phyloP scores from a whole-genome alignment of 2,797 vertebrate genomes.

The Tamandua tetradactyla region DNA sequence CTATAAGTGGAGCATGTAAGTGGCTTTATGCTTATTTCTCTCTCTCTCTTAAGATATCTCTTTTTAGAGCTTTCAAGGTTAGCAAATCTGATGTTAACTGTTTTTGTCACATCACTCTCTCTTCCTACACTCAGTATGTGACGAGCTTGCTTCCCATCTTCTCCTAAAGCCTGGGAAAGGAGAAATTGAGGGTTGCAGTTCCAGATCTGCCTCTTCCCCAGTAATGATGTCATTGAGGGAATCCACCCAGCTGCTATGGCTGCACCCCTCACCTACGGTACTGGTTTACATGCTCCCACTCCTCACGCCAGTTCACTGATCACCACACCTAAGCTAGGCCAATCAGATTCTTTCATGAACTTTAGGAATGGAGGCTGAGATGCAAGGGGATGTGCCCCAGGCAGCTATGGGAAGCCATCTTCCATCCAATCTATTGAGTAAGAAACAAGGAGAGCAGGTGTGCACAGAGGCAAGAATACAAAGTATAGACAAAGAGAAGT shows the following conservation, averaged over 20 bases:
- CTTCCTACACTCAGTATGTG: not conserved
- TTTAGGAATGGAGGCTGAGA: not conserved
- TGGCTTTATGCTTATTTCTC: not conserved
- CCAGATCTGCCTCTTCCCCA: not conserved
- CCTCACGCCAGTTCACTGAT: not conserved
- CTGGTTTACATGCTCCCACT: not conserved
- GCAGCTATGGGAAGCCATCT: not conserved
- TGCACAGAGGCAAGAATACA: not conserved
- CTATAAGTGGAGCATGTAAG: not conserved
- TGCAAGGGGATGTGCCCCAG: not conserved
- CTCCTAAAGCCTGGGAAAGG: not conserved
- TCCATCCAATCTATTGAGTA: not conserved
- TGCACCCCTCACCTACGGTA: not conserved
- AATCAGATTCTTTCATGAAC: not conserved
- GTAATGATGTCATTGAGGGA: not conserved
- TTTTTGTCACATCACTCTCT: not conserved
- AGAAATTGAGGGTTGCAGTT: not conserved
- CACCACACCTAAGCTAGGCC: not conserved
- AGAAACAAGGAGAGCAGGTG: not conserved
- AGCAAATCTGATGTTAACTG: slow-evolving; percentile 17
- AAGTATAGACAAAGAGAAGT: not conserved
- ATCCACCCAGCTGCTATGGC: not conserved
- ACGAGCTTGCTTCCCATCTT: not conserved
- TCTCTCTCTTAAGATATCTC: not conserved
- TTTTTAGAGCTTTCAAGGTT: slow-evolving; percentile 11